These are phyloP conservation scores for Akabosia matsudoensis DNA, from an alignment of 1,140 invertebrate genomes.

Conservation along the genomic window DNA sequence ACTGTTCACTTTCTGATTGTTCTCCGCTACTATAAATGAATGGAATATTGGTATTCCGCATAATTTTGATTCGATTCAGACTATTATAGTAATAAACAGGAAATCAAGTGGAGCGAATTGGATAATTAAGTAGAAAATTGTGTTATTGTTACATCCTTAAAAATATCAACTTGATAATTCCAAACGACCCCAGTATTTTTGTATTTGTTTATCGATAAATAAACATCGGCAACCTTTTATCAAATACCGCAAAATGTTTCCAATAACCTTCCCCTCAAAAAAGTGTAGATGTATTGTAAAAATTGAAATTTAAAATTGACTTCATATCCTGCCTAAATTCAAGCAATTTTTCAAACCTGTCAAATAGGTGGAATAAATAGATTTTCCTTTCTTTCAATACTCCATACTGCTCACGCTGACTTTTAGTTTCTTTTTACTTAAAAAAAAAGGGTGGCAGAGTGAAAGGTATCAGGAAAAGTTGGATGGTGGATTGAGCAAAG, in stretches of 20 bases:
- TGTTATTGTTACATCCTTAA: background rate
- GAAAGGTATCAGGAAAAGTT: too few relatives aligned
- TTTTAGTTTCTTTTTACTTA: background rate
- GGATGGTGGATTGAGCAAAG: too few relatives aligned
- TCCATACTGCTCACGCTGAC: background rate
- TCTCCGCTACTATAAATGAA: too few relatives aligned
- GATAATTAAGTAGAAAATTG: conserved; percentile 25
- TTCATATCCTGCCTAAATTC: background rate
- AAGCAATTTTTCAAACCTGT: conserved; percentile 9
- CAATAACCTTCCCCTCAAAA: background rate
- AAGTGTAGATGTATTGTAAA: background rate
- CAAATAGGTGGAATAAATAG: background rate
- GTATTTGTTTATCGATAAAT: too few relatives aligned
- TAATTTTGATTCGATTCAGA: background rate
- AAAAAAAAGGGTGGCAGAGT: too few relatives aligned
- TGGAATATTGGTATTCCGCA: too few relatives aligned
- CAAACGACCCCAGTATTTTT: too few relatives aligned
- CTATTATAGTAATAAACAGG: background rate
- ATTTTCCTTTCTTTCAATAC: background rate
- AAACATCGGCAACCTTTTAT: too few relatives aligned
- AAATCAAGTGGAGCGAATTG: conserved; percentile 17
- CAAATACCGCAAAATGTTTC: too few relatives aligned
- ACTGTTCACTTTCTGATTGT: conserved; percentile 12
- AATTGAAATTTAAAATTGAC: conserved; percentile 1
- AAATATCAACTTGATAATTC: too few relatives aligned